Percentiles rank a stretch among this genome's conserved stretches.
Conservation (phyloP, 2,888 invertebrate species). For the Dermolepida albohirtum region DNA sequence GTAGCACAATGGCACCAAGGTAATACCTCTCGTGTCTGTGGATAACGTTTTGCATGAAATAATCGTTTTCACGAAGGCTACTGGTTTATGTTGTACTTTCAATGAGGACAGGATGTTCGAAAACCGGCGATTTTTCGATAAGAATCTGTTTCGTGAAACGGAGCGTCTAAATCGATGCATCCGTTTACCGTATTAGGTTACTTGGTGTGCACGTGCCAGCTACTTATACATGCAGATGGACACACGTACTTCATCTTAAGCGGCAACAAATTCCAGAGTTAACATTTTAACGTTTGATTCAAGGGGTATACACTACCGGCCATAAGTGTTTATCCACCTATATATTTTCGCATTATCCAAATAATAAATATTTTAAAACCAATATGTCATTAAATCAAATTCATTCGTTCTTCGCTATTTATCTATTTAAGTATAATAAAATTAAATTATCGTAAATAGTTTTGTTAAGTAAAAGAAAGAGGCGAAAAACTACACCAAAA, state of each 20-base stretch:
- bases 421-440: no score
- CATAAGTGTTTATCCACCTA: no score
- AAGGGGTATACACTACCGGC: no score
- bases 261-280: neutral
- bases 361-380: no score
- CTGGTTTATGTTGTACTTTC: neutral
- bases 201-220: slow-evolving; percentile 4
- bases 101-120: slow-evolving; percentile 29
- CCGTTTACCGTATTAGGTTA: neutral
- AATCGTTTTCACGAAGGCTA: slow-evolving; percentile 4
- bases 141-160: slow-evolving; percentile 19
- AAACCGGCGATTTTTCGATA: slow-evolving; percentile 28
- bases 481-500: no score
- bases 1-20: neutral
- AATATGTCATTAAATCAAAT: no score
- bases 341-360: no score
- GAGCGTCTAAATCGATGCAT: slow-evolving; percentile 19
- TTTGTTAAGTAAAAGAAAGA: no score
- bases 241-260: slow-evolving; percentile 10
- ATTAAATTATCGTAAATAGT: no score
- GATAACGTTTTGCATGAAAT: slow-evolving; percentile 18
- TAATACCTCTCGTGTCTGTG: no score
- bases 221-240: neutral
- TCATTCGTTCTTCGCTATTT: no score
- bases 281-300: no score